Evolutionary conservation across 2,113 vertebrate species (phyloP), one percentile per base, ranked within the genome.

Genomic region (Ailuropoda melanoleuca): DNA sequence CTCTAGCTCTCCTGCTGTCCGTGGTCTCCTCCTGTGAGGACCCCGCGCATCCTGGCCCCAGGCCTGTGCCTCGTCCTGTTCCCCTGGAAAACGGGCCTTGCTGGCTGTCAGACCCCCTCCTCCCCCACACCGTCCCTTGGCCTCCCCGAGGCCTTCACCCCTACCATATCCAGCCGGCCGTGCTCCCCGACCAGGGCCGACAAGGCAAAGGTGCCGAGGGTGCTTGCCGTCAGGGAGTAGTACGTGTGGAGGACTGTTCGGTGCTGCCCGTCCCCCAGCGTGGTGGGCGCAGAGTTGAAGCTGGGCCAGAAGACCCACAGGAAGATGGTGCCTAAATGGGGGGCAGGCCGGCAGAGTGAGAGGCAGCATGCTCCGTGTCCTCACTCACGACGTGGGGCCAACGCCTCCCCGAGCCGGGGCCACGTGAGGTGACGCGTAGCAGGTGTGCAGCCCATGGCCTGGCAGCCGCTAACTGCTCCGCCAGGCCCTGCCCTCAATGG

Each of bases 221-320:
- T 99, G 98, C 99, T 99, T 0, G 99, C 98, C 0, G 98, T 99
- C 98, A 99, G 98, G 0, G 99, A 99, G 98, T 99, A 99, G 99
- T 99, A 99, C 1, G 99, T 99, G 99, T 99, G 99, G 96, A 99
- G 88, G 81, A 98, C 98, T 0, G 99, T 99, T 97, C 99, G 99
- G 90, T 99, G 99, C 98, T 99, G 99, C 5, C 98, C 96, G 0
- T 98, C 98, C 29, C 99, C 98, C 0, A 90, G 98, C 1, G 31
- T 86, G 0, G 99, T 99, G 97, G 99, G 80, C 8, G 99, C 98
- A 0, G 99, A 99, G 98, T 99, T 99, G 96, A 99, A 99, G 93
- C 99, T 99, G 18, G 99, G 99, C 99, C 99, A 99, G 99, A 99
- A 99, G 98, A 99, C 99, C 99, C 99, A 99, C 96, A 99, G 98